These are phyloP conservation scores for Lamprologus ornatipinnis DNA, from an alignment of 2,113 vertebrate species.

Conservation along the genomic window DNA sequence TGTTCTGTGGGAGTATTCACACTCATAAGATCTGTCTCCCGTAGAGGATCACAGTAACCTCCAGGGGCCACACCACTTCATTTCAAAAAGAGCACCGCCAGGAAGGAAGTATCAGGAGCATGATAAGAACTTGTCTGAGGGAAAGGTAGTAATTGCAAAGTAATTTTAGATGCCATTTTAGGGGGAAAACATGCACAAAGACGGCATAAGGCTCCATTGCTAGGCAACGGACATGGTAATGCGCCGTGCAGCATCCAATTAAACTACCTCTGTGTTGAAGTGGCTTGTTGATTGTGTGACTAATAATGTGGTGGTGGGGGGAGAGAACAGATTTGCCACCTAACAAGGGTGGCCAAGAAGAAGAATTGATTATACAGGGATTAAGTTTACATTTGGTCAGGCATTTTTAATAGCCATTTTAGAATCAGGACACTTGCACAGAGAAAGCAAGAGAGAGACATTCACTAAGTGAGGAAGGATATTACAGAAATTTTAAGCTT, in stretches of 20 bases:
- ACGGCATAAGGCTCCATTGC: slow-evolving; percentile 53
- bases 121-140: slow-evolving; percentile 19
- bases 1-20: background rate
- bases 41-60: background rate
- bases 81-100: background rate
- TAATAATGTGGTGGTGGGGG: slow-evolving; percentile 34
- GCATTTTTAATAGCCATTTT: background rate
- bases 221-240: slow-evolving; percentile 62
- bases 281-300: slow-evolving; percentile 63
- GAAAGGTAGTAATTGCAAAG: slow-evolving; percentile 55
- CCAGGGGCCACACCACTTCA: background rate
- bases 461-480: background rate
- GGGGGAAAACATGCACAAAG: slow-evolving; percentile 18
- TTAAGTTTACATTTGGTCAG: slow-evolving; percentile 19
- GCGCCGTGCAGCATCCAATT: slow-evolving; percentile 60
- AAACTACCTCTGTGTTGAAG: slow-evolving; percentile 50
- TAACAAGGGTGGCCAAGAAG: slow-evolving; percentile 43
- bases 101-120: background rate
- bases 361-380: slow-evolving; percentile 23
- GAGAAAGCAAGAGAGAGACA: background rate
- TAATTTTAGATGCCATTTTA: slow-evolving; percentile 60
- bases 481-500: background rate
- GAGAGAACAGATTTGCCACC: slow-evolving; percentile 50
- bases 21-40: background rate
- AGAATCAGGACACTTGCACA: background rate